Evolutionary conservation across 2,888 invertebrate genomes (phyloP).

Genomic region (Clusia tigrina): DNA sequence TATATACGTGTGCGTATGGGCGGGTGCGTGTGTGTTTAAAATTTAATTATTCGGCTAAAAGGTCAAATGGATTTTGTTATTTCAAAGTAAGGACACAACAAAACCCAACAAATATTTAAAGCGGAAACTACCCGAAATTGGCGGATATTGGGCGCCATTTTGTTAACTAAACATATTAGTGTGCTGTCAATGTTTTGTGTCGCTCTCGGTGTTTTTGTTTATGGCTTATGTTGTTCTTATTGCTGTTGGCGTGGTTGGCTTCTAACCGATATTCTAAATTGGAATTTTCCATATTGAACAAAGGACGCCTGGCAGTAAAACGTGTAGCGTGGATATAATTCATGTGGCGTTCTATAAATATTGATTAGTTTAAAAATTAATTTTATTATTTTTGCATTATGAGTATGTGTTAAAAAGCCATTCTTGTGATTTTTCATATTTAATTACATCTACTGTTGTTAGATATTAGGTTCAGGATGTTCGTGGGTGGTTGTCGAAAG

Average conservation of each 20-base stretch:
- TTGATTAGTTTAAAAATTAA: no score
- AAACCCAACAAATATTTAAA: no score
- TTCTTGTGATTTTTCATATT: no score
- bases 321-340: no score
- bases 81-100: neutral
- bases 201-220: neutral
- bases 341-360: no score
- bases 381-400: no score
- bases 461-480: no score
- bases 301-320: no score
- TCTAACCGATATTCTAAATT: neutral
- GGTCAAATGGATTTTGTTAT: slow-evolving; percentile 5
- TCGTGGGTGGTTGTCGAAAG: no score
- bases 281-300: neutral
- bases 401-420: no score
- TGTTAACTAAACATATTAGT: slow-evolving; percentile 2
- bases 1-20: neutral
- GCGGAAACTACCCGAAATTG: slow-evolving; percentile 2
- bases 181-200: neutral
- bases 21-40: neutral
- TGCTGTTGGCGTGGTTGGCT: neutral
- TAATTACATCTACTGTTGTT: no score
- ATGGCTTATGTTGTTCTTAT: neutral
- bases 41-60: slow-evolving; percentile 6
- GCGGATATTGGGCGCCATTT: slow-evolving; percentile 6